Evolutionary conservation across 2,113 vertebrate species (phyloP).

Genomic region (Etheostoma cragini): DNA sequence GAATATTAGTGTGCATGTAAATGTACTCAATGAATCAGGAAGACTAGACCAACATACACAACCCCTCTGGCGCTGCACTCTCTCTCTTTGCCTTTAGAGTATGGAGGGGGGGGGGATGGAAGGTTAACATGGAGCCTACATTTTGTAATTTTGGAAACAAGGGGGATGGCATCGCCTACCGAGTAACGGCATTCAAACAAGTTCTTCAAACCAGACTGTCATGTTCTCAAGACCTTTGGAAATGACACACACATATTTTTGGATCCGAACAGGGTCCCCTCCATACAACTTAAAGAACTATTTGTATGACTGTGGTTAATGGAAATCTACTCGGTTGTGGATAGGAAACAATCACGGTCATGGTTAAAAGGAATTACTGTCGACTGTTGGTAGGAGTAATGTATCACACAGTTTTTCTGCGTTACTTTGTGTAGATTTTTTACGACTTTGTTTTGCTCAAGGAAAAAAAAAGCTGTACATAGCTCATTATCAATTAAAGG

Average conservation of each 20-base stretch:
- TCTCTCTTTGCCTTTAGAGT: no score
- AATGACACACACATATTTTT: neutral
- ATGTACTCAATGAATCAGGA: no score
- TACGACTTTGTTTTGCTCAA: neutral
- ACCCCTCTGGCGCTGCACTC: no score
- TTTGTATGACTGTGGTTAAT: neutral
- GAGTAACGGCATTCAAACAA: neutral
- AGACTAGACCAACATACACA: no score
- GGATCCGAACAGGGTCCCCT: neutral
- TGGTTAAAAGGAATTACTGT: neutral
- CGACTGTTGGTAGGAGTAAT: neutral
- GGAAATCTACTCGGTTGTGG: neutral
- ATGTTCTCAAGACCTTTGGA: neutral
- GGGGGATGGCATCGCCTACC: no score
- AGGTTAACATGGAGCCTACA: no score
- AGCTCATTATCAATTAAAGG: slow-evolving; percentile 10
- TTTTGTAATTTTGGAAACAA: no score
- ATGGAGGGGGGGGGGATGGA: no score
- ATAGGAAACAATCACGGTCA: neutral
- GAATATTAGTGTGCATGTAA: no score
- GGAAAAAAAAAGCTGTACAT: neutral
- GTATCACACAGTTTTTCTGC: neutral
- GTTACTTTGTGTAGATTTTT: neutral
- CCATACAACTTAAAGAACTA: neutral
- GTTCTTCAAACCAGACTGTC: neutral